Evolutionary conservation across 2,797 vertebrate species (phyloP).

Genomic region (Sparidentex hasta): DNA sequence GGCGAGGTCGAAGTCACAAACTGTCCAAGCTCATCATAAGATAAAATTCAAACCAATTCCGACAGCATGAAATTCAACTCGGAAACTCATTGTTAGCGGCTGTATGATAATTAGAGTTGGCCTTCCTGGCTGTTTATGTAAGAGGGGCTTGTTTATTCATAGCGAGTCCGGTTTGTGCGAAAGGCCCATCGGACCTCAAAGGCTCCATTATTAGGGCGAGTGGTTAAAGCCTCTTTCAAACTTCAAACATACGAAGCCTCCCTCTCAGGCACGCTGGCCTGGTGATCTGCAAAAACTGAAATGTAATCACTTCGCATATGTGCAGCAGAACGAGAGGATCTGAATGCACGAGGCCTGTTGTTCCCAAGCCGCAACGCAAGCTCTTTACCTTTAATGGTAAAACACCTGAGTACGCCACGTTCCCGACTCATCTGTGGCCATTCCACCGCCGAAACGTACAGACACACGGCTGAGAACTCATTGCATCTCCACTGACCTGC

Average conservation of each 20-base stretch:
- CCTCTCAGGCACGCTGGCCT: conserved; percentile 45
- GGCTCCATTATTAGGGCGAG: conserved; percentile 77
- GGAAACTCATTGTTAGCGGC: conserved; percentile 68
- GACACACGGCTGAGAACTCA: conserved; percentile 20
- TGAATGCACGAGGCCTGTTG: conserved; percentile 15
- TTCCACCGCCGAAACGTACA: conserved; percentile 13
- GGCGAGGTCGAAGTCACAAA: conserved; percentile 12
- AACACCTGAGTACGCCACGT: conserved; percentile 57
- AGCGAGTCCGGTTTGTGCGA: conserved; percentile 68
- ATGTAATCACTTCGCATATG: conserved; percentile 54
- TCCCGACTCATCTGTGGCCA: conserved; percentile 22
- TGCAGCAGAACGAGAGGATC: conserved; percentile 31
- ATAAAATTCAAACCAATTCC: conserved; percentile 64
- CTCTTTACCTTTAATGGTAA: conserved; percentile 36
- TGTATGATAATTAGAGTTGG: conserved; percentile 77
- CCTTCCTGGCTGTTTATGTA: conserved; percentile 77
- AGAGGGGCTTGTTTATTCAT: conserved; percentile 83
- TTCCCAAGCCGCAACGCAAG: conserved; percentile 39
- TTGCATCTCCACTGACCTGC: conserved; percentile 58
- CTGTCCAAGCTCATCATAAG: conserved; percentile 61
- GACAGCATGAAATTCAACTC: conserved; percentile 72
- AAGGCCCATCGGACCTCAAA: conserved; percentile 74
- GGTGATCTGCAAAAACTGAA: conserved; percentile 60
- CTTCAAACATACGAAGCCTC: conserved; percentile 77
- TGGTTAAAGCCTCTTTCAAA: conserved; percentile 81